Evolutionary conservation across 2,797 vertebrate species (phyloP).

Genomic region (Etheostoma perlongum): DNA sequence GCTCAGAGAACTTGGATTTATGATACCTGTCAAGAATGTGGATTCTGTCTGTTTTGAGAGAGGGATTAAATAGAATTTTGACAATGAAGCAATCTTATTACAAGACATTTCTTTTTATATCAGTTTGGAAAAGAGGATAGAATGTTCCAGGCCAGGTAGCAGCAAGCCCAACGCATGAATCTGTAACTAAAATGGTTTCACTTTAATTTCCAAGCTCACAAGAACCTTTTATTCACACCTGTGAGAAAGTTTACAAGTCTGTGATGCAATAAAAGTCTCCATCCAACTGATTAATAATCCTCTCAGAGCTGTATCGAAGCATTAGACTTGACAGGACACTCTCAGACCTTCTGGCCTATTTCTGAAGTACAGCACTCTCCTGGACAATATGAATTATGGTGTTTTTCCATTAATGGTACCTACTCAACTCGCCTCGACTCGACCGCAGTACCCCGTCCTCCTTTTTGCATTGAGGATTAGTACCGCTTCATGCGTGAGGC

Average conservation of each 20-base stretch:
- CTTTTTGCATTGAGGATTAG: no score
- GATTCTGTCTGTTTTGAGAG: slow-evolving; percentile 1
- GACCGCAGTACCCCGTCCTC: no score
- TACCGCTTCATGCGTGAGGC: no score
- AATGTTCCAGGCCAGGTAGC: slow-evolving; percentile 1
- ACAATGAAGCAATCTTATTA: slow-evolving; percentile 16
- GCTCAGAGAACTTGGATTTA: slow-evolving; percentile 1
- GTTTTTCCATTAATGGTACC: no score
- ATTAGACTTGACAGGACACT: slow-evolving; percentile 40
- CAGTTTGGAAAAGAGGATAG: slow-evolving; percentile 13
- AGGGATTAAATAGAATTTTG: slow-evolving; percentile 5
- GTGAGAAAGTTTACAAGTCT: slow-evolving; percentile 32
- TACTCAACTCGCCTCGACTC: no score
- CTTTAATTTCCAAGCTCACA: slow-evolving; percentile 28
- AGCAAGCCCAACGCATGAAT: slow-evolving; percentile 7
- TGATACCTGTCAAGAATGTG: slow-evolving; percentile 9
- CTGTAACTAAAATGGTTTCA: slow-evolving; percentile 1
- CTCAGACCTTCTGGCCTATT: slow-evolving; percentile 41
- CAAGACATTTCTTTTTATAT: slow-evolving; percentile 6
- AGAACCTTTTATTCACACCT: slow-evolving; percentile 23
- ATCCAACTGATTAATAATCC: slow-evolving; percentile 35
- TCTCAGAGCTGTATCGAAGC: slow-evolving; percentile 34
- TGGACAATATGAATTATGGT: slow-evolving; percentile 29
- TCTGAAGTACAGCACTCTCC: slow-evolving; percentile 26
- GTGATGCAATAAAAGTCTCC: slow-evolving; percentile 37